Conservation (phyloP, 2,888 invertebrate species). For the Polia nebulosa region DNA sequence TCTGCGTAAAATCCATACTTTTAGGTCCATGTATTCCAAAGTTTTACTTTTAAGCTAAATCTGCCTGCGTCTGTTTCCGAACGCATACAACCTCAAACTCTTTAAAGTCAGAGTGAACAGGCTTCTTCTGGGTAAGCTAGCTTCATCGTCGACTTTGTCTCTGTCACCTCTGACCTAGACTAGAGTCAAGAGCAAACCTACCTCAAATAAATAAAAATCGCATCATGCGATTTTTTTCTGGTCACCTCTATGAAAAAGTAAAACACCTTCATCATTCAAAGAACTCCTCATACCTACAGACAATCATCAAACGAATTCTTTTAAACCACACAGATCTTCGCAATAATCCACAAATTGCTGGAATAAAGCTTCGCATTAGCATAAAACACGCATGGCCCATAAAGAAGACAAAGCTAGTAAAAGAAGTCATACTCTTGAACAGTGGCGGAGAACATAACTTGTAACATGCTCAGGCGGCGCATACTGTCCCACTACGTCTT, state of each 20-base stretch:
- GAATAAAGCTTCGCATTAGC: constrained; percentile 24
- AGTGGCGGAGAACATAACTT: constrained; percentile 30
- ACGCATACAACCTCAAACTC: too few relatives aligned
- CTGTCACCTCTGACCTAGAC: too few relatives aligned
- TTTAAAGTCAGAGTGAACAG: too few relatives aligned
- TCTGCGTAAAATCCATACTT: too few relatives aligned
- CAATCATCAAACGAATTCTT: constrained; percentile 7
- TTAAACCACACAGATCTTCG: constrained; percentile 4
- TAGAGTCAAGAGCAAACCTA: too few relatives aligned
- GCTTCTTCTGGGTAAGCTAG: too few relatives aligned
- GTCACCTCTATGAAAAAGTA: not conserved
- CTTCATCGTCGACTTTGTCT: too few relatives aligned
- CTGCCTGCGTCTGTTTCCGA: too few relatives aligned
- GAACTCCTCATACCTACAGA: not conserved
- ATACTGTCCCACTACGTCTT: constrained; percentile 42
- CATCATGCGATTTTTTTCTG: too few relatives aligned
- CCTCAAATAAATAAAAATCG: too few relatives aligned
- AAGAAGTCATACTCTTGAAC: constrained; percentile 36
- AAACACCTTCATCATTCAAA: not conserved
- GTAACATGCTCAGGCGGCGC: constrained; percentile 35
- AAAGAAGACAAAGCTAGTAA: constrained; percentile 23
- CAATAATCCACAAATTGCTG: constrained; percentile 36
- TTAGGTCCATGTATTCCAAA: too few relatives aligned
- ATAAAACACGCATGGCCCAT: constrained; percentile 11
- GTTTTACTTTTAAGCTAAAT: too few relatives aligned